A percentile compares a stretch with the other conserved stretches of the same genome.
These are phyloP conservation scores for Drosophila dives DNA, from an alignment of 2,888 invertebrate species.

Conservation along the genomic window DNA sequence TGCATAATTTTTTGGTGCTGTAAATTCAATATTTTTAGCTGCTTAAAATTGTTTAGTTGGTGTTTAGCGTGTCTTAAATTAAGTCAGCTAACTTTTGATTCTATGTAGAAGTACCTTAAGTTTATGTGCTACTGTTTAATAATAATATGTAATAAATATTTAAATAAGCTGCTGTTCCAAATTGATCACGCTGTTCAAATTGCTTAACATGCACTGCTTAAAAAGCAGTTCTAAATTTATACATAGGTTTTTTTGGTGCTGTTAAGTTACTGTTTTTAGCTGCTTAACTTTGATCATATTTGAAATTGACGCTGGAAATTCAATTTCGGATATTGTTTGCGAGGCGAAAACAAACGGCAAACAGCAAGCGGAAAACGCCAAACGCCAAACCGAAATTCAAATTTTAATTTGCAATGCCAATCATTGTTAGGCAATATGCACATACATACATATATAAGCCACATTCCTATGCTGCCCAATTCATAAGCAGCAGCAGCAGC, in stretches of 20 bases:
- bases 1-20: too few relatives aligned
- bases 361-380: not conserved
- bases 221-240: not conserved
- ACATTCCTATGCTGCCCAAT: constrained; percentile 2
- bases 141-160: too few relatives aligned
- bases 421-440: constrained; percentile 25
- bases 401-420: constrained; percentile 46
- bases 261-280: not conserved
- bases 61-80: not conserved
- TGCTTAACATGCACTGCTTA: not conserved
- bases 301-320: constrained; percentile 16
- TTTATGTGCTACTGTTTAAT: not conserved
- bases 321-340: constrained; percentile 21
- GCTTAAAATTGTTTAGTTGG: not conserved
- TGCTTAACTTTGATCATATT: not conserved
- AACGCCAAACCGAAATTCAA: constrained; percentile 8
- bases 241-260: too few relatives aligned
- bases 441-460: constrained; percentile 1
- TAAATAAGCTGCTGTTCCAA: too few relatives aligned
- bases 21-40: not conserved
- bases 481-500: constrained; percentile 1
- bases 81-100: not conserved
- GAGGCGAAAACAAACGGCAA: not conserved
- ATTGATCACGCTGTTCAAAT: not conserved
- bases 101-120: not conserved